These are phyloP conservation scores for Drosophila maculinotata DNA, from an alignment of 2,888 invertebrate species.

Conservation along the genomic window DNA sequence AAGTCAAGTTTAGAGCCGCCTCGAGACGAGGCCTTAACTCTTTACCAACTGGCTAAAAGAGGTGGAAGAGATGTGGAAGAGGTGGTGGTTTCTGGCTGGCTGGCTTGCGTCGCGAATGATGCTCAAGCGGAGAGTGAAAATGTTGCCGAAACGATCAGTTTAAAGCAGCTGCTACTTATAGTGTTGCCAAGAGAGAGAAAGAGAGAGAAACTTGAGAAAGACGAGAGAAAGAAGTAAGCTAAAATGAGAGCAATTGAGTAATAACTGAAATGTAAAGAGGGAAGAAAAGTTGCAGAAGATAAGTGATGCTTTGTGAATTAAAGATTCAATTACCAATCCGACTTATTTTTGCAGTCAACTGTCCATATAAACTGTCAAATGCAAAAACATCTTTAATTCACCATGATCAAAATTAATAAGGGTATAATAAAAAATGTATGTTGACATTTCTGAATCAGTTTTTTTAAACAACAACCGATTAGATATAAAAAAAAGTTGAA, in stretches of 20 bases:
- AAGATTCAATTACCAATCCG: background rate
- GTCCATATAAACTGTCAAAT: too few relatives aligned
- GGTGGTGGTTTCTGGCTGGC: background rate
- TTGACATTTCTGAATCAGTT: too few relatives aligned
- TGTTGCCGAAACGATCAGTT: conserved; percentile 8
- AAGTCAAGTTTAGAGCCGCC: conserved; percentile 22
- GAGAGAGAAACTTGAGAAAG: conserved; percentile 1
- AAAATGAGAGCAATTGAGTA: background rate
- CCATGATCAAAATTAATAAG: background rate
- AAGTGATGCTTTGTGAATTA: background rate
- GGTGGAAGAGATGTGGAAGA: background rate
- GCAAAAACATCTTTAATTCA: too few relatives aligned
- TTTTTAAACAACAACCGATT: too few relatives aligned
- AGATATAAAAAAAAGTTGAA: too few relatives aligned
- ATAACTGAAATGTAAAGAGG: background rate
- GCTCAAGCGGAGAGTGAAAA: conserved; percentile 28
- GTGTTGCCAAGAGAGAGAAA: conserved; percentile 1
- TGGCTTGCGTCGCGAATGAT: conserved; percentile 4
- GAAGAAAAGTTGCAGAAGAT: background rate
- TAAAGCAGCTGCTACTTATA: conserved; percentile 10
- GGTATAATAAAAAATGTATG: too few relatives aligned
- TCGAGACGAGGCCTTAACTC: conserved; percentile 16
- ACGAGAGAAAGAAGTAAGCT: background rate
- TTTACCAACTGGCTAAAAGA: conserved; percentile 3
- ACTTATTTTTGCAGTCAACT: background rate